Conservation (phyloP, 1,140 invertebrate genomes). For the Drosophila obscura region DNA sequence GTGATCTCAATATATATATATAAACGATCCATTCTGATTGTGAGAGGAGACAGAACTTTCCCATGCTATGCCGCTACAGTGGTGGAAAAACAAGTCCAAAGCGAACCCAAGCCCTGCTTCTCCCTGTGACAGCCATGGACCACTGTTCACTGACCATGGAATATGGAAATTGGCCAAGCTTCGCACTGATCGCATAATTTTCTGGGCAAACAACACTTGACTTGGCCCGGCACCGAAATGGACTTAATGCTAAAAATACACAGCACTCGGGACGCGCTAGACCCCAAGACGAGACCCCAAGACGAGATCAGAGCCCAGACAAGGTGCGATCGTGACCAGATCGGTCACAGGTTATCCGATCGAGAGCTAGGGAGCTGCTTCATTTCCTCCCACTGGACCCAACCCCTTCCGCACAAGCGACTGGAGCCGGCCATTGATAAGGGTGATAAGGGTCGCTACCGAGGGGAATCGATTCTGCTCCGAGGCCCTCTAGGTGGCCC, state of each 20-base stretch:
- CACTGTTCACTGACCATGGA: constrained; percentile 37
- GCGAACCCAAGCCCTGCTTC: not conserved
- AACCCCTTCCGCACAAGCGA: constrained; percentile 18
- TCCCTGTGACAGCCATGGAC: not conserved
- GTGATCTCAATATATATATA: too few species aligned
- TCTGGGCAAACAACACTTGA: constrained; percentile 40
- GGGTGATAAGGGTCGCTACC: not conserved
- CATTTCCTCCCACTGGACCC: not conserved
- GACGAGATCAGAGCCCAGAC: too few species aligned
- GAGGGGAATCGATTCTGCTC: constrained; percentile 29
- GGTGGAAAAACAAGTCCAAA: constrained; percentile 7
- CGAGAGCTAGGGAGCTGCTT: constrained; percentile 3
- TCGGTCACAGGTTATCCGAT: constrained; percentile 35
- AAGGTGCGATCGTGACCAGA: not conserved
- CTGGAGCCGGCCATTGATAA: constrained; percentile 25
- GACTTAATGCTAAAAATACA: constrained; percentile 37
- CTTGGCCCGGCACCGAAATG: constrained; percentile 13
- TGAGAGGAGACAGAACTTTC: not conserved
- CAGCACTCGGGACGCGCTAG: constrained; percentile 1
- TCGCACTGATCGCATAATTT: constrained; percentile 62
- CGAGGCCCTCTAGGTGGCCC: constrained; percentile 21
- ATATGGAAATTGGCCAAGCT: constrained; percentile 9
- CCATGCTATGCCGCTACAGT: too few species aligned
- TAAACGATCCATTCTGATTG: not conserved
- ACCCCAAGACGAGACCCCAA: constrained; percentile 24